phyloP scores from a whole-genome alignment of 2,888 invertebrate genomes.

The Drosophila antonietae region DNA sequence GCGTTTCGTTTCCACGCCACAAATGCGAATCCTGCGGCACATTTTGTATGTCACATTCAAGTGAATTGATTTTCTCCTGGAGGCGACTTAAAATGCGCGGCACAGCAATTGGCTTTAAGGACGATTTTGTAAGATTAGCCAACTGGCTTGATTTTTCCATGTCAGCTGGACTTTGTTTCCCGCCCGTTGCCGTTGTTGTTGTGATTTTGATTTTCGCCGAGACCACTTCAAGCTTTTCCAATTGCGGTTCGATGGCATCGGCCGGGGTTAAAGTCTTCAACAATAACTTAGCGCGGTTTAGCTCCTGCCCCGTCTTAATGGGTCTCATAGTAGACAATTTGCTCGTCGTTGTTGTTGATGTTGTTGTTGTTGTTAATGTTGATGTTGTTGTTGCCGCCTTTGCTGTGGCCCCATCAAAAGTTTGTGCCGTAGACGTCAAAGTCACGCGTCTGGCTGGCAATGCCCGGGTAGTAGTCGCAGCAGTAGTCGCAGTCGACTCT shows the following conservation, averaged over 20 bases:
- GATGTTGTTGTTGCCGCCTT: slow-evolving; percentile 9
- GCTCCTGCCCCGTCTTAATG: slow-evolving; percentile 77
- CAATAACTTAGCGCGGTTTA: slow-evolving; percentile 82
- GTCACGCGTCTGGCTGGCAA: slow-evolving; percentile 57
- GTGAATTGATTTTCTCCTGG: slow-evolving; percentile 88
- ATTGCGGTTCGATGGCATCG: slow-evolving; percentile 31
- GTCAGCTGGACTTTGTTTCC: slow-evolving; percentile 20
- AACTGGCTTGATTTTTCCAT: slow-evolving; percentile 35
- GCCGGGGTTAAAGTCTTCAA: slow-evolving; percentile 74
- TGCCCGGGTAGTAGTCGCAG: background rate
- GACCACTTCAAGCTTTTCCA: slow-evolving; percentile 63
- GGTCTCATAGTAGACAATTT: slow-evolving; percentile 52
- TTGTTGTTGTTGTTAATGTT: slow-evolving; percentile 18
- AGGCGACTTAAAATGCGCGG: slow-evolving; percentile 86
- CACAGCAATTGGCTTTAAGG: slow-evolving; percentile 82
- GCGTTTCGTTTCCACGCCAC: slow-evolving; percentile 90
- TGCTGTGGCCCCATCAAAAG: slow-evolving; percentile 41
- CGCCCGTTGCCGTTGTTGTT: slow-evolving; percentile 34
- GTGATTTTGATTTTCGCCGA: slow-evolving; percentile 66
- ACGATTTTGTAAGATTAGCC: slow-evolving; percentile 72
- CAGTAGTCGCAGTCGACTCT: background rate
- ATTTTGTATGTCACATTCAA: slow-evolving; percentile 88
- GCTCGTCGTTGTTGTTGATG: slow-evolving; percentile 31
- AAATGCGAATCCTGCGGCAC: slow-evolving; percentile 88
- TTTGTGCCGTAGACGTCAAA: slow-evolving; percentile 66